A percentile compares a stretch with the other conserved stretches of the same genome.
These are phyloP conservation scores for Melanotaenia nigrans DNA, from an alignment of 2,797 vertebrate species.

Conservation along the genomic window DNA sequence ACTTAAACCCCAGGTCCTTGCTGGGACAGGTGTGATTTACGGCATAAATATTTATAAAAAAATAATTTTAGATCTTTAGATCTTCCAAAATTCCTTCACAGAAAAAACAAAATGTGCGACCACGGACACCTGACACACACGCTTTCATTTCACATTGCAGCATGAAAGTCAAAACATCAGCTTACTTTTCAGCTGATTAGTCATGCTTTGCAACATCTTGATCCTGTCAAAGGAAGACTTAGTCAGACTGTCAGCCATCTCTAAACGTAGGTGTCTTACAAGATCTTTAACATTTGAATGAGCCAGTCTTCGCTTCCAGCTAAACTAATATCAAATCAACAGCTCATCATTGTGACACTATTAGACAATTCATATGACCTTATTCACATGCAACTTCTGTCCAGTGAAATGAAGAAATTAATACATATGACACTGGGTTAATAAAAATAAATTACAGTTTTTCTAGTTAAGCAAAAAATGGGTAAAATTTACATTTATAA, in stretches of 20 bases:
- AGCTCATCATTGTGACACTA: conserved; percentile 9
- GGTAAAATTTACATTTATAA: background rate
- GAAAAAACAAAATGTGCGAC: background rate
- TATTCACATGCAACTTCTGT: background rate
- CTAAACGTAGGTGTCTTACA: conserved; percentile 51
- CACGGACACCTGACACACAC: conserved; percentile 3
- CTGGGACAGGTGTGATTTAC: background rate
- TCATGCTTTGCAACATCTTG: conserved; percentile 49
- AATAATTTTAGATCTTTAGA: background rate
- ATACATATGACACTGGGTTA: background rate
- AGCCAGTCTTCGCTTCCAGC: conserved; percentile 14
- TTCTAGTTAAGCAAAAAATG: background rate
- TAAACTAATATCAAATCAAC: background rate
- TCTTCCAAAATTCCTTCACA: background rate
- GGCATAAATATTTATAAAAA: background rate
- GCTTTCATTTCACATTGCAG: conserved; percentile 13
- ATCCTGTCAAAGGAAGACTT: conserved; percentile 46
- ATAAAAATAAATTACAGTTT: background rate
- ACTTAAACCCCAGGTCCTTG: conserved; percentile 1
- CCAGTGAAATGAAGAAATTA: background rate
- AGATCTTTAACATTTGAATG: conserved; percentile 51
- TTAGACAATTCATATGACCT: background rate
- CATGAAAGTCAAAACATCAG: conserved; percentile 42
- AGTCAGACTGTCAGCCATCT: conserved; percentile 49
- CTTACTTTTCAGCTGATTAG: conserved; percentile 46